Evolutionary conservation across 2,888 invertebrate genomes (phyloP).

Genomic region (Nephrotoma appendiculata): DNA sequence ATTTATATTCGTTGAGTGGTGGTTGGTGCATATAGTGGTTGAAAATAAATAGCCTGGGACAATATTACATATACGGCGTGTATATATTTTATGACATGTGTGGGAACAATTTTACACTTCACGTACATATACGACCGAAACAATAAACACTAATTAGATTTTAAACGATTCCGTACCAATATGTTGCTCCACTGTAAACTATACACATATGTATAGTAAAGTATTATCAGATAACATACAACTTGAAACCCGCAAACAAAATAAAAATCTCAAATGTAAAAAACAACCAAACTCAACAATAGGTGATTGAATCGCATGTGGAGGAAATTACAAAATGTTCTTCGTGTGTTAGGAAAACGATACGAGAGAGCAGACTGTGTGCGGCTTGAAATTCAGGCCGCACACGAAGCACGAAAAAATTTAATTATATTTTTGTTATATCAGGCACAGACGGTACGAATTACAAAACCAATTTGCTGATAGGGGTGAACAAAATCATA

Average conservation of each 20-base stretch:
- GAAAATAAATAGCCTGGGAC: neutral
- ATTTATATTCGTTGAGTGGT: neutral
- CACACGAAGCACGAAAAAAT: too few species aligned
- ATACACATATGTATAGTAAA: neutral
- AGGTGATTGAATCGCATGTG: neutral
- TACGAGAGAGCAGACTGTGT: neutral
- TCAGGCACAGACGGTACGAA: too few species aligned
- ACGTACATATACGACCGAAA: too few species aligned
- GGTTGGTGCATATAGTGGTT: neutral
- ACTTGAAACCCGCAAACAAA: neutral
- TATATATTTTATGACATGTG: too few species aligned
- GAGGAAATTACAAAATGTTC: neutral
- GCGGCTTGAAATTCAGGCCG: too few species aligned
- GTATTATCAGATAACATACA: neutral
- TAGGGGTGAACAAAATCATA: too few species aligned
- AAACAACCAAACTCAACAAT: neutral
- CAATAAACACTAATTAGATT: neutral
- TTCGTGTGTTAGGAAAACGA: neutral
- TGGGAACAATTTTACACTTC: too few species aligned
- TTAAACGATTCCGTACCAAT: neutral
- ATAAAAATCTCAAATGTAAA: neutral
- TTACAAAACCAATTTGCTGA: too few species aligned
- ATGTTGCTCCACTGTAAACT: neutral
- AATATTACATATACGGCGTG: too few species aligned
- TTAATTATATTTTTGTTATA: too few species aligned